phyloP scores from a whole-genome alignment of 2,113 vertebrate genomes.

The Pao palembangensis region DNA sequence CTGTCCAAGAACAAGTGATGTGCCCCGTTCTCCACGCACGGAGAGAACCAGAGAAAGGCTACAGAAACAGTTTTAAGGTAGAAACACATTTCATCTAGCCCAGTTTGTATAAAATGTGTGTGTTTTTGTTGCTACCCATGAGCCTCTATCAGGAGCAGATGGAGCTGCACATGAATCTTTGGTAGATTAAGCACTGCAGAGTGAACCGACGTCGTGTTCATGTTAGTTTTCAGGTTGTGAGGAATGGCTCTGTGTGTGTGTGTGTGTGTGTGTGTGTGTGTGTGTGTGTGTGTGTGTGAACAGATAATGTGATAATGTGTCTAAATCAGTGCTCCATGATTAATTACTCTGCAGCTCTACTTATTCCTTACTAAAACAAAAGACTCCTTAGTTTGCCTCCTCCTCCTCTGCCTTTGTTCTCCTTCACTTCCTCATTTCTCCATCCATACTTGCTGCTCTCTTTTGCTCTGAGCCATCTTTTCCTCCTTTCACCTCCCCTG shows the following conservation, averaged over 20 bases:
- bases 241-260: conserved; percentile 1
- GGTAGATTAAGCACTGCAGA: too few species aligned
- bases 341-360: conserved; percentile 31
- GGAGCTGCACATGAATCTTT: too few species aligned
- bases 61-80: conserved; percentile 2
- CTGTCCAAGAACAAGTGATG: conserved; percentile 49
- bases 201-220: too few species aligned
- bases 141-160: too few species aligned
- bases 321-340: conserved; percentile 34
- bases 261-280: conserved; percentile 13
- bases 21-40: conserved; percentile 19
- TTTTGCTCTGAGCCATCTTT: background rate
- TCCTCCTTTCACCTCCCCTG: background rate
- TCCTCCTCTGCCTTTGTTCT: background rate
- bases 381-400: conserved; percentile 21
- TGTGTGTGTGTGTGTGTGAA: conserved; percentile 14
- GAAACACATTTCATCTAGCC: too few species aligned
- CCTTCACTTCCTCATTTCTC: background rate
- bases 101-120: too few species aligned
- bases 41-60: background rate
- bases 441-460: background rate
- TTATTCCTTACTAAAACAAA: conserved; percentile 14
- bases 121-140: too few species aligned
- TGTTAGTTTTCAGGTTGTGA: too few species aligned
- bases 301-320: conserved; percentile 37